Evolutionary conservation across 2,113 vertebrate genomes (phyloP).

Genomic region (Paraplagusia blochii): DNA sequence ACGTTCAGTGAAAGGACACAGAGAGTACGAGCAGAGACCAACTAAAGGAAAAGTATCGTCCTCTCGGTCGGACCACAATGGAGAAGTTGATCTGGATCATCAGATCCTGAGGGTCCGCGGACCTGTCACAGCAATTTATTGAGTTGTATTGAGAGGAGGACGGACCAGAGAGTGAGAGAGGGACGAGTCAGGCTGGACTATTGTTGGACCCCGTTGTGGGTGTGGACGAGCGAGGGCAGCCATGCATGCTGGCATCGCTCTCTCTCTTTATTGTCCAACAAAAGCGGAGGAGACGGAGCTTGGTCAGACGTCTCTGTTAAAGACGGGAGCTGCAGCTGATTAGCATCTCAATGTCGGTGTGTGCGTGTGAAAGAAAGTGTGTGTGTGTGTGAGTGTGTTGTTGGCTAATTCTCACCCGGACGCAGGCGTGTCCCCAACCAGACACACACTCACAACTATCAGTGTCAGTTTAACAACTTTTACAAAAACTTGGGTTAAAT

Average conservation of each 20-base stretch:
- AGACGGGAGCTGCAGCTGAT: constrained; percentile 54
- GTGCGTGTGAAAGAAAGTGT: constrained; percentile 17
- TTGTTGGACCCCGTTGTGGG: constrained; percentile 47
- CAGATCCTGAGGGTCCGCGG: constrained; percentile 39
- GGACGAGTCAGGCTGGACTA: constrained; percentile 35
- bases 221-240: constrained; percentile 29
- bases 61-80: constrained; percentile 27
- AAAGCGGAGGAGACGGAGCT: constrained; percentile 65
- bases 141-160: constrained; percentile 63
- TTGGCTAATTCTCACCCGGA: too few relatives aligned
- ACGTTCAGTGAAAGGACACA: constrained; percentile 37
- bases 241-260: constrained; percentile 29
- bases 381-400: constrained; percentile 16
- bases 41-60: constrained; percentile 20
- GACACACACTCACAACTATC: too few relatives aligned
- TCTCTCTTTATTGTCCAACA: constrained; percentile 40
- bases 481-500: too few relatives aligned
- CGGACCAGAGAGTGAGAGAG: constrained; percentile 44
- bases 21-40: constrained; percentile 1
- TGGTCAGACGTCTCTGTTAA: constrained; percentile 73
- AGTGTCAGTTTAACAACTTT: too few relatives aligned
- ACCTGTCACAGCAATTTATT: constrained; percentile 68
- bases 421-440: too few relatives aligned
- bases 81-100: constrained; percentile 35
- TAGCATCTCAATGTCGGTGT: constrained; percentile 58